Conservation (phyloP, 2,113 vertebrate species). For the Pluvianellus socialis region DNA sequence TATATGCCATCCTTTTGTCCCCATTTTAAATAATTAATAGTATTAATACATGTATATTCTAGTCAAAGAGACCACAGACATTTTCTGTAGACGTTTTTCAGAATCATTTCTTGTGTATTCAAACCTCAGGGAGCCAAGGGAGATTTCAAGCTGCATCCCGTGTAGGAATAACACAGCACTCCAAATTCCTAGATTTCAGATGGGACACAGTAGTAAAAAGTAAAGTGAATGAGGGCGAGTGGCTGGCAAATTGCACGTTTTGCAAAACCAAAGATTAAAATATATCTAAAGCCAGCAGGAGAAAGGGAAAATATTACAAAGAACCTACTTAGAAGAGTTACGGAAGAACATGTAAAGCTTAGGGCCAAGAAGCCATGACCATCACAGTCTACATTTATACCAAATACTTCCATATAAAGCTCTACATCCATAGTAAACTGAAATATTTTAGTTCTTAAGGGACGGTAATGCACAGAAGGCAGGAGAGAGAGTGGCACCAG, state of each 20-base stretch:
- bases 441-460: background rate
- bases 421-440: background rate
- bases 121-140: background rate
- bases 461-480: background rate
- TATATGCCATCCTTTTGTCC: background rate
- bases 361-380: background rate
- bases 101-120: background rate
- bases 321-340: background rate
- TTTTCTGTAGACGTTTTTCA: background rate
- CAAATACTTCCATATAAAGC: background rate
- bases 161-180: background rate
- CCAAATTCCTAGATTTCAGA: background rate
- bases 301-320: background rate
- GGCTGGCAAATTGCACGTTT: background rate
- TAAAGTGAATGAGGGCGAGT: background rate
- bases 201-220: background rate
- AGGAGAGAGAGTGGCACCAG: background rate
- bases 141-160: background rate
- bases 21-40: background rate
- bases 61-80: background rate
- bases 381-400: background rate
- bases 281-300: background rate
- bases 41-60: background rate
- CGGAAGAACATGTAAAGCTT: background rate
- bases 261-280: background rate